Evolutionary conservation across 2,797 vertebrate species (phyloP).

Genomic region (Leucoraja ocellata): DNA sequence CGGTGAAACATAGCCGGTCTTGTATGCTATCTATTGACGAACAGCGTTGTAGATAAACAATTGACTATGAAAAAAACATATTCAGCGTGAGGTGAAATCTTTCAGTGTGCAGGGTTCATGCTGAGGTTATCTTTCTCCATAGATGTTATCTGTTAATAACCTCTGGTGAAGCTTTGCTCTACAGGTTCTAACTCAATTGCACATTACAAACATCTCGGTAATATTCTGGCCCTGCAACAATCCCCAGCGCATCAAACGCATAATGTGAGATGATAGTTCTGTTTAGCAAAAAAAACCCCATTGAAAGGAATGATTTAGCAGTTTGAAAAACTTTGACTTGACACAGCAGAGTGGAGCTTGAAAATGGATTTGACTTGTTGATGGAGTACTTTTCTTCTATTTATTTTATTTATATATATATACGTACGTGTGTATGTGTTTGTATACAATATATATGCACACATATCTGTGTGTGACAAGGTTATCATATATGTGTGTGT

Average conservation of each 20-base stretch:
- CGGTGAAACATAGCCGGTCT: conserved; percentile 52
- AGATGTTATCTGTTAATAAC: conserved; percentile 75
- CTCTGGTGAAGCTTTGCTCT: conserved; percentile 60
- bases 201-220: neutral
- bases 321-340: neutral
- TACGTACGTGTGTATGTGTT: no score
- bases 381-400: no score
- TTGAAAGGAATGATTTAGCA: conserved; percentile 9
- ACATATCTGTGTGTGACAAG: no score
- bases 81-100: conserved; percentile 70
- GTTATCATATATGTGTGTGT: no score
- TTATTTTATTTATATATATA: no score
- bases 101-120: conserved; percentile 75
- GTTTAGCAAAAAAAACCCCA: neutral
- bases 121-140: conserved; percentile 64
- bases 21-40: conserved; percentile 59
- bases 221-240: neutral
- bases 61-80: conserved; percentile 55
- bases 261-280: neutral
- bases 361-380: neutral
- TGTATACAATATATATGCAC: no score
- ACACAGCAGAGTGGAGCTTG: neutral
- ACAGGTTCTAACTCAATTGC: conserved; percentile 14
- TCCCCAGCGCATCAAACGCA: neutral
- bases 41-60: conserved; percentile 56